Conservation (phyloP, 2,113 vertebrate species). For the Oncorhynchus mykiss region DNA sequence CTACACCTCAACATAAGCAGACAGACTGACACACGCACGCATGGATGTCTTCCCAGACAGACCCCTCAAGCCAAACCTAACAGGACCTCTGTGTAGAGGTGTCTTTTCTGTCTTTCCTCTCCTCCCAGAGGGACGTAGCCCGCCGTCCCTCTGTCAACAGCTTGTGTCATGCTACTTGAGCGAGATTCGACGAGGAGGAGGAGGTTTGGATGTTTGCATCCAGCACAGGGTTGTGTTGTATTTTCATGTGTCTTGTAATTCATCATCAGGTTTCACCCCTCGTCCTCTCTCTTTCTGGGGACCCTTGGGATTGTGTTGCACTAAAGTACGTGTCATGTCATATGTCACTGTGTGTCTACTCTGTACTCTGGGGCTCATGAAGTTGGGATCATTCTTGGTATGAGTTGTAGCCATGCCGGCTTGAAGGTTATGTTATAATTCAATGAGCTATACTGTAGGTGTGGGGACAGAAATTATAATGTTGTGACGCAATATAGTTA, state of each 20-base stretch:
- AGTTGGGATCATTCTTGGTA: no score
- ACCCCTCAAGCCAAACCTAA: conserved; percentile 22
- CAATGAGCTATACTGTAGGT: background rate
- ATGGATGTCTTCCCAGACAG: background rate
- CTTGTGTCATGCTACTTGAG: conserved; percentile 6
- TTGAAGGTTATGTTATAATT: no score
- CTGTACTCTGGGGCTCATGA: no score
- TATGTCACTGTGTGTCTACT: no score
- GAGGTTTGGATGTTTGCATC: background rate
- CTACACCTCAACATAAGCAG: conserved; percentile 18
- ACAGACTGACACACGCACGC: conserved; percentile 4
- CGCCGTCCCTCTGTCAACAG: conserved; percentile 4
- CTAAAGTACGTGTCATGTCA: no score
- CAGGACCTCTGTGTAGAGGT: background rate
- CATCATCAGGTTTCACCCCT: background rate
- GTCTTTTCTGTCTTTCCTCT: background rate
- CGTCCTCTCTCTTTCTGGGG: background rate
- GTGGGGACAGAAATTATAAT: background rate
- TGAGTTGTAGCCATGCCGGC: no score
- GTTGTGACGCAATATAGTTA: background rate
- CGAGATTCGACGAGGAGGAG: background rate
- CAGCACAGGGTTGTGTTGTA: background rate
- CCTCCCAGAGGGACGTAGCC: conserved; percentile 3
- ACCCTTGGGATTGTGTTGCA: no score
- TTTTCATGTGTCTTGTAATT: background rate